phyloP scores from a whole-genome alignment of 1,140 invertebrate species.

The Zaprionus taronus region DNA sequence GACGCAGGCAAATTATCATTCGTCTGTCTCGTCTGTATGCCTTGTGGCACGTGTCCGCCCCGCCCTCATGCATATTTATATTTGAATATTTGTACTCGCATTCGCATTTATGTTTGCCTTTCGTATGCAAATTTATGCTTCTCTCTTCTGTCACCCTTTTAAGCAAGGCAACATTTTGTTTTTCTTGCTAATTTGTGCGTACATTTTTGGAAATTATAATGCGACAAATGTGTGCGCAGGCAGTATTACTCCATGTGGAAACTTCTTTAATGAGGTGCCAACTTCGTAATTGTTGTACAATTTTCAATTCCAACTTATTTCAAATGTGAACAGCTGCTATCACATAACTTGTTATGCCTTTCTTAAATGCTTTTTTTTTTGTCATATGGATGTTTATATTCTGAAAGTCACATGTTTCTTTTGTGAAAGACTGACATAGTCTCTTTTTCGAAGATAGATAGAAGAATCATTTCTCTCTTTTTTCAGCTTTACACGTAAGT shows the following conservation, averaged over 20 bases:
- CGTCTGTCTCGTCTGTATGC: not conserved
- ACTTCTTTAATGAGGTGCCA: not conserved
- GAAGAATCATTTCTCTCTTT: not conserved
- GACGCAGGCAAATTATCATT: constrained; percentile 8
- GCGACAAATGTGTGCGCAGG: not conserved
- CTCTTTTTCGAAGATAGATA: no score
- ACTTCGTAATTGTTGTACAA: no score
- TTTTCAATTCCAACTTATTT: not conserved
- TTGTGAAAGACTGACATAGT: no score
- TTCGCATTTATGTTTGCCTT: constrained; percentile 1
- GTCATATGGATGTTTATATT: no score
- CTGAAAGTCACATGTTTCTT: no score
- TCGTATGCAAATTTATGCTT: constrained; percentile 1
- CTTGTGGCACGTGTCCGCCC: not conserved
- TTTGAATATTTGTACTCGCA: constrained; percentile 5
- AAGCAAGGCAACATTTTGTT: not conserved
- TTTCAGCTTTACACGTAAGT: constrained; percentile 72
- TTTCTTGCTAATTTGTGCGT: constrained; percentile 30
- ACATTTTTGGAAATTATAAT: constrained; percentile 25
- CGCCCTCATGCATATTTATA: constrained; percentile 10
- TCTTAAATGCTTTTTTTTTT: no score
- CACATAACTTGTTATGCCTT: no score
- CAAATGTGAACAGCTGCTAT: not conserved
- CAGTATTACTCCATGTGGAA: not conserved
- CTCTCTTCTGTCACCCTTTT: constrained; percentile 6